Evolutionary conservation across 2,888 invertebrate genomes (phyloP), one percentile per base, ranked within the genome.

Genomic region (Hyposoter didymator): DNA sequence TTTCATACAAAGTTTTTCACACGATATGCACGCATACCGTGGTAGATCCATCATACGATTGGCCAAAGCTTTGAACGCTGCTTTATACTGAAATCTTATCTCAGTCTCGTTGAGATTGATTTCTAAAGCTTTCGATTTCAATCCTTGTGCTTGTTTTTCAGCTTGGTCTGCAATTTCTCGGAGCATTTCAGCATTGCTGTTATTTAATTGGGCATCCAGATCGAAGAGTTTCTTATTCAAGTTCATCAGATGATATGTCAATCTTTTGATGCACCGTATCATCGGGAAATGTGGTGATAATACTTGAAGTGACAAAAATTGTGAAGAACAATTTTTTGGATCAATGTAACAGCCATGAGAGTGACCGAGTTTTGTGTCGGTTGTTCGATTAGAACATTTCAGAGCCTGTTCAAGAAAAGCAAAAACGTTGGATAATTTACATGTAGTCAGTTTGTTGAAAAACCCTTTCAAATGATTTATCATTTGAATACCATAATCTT

Each of bases 1-100:
- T 19, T 49, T 32, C 86, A 45, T 86, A 67, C 87, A 84, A 4
- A 90, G 82, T 67, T 87, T 89, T 80, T 89, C 85, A 66, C 88
- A 88, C 28, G 87, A 86, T n/a, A 87, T 69, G 69, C 87, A 88
- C 1, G 76, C 22, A 19, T 69, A 32, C 10, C 55, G 39, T 35
- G 87, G 86, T 12, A 73, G 28, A 78, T 88, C 87, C n/a, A 81
- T 66, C 1, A 78, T 43, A 4, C 78, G 79, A 28, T 85, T 88
- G 14, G 39, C 78, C 12, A 85, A 76, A 73, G 78, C 69, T 14
- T 70, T 47, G 64, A 87, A 87, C 10, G 85, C 81, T 19, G 22
- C n/a, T 28, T 17, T n/a, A 62, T 73, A 82, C 28, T 64, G 17
- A 6, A 49, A n/a, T 35, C 22, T 74, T 66, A 87, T 85, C 12